Percentiles rank a stretch among this genome's conserved stretches.
These are phyloP conservation scores for Micoletzkya japonica DNA, from an alignment of 2,888 invertebrate genomes.

Conservation along the genomic window DNA sequence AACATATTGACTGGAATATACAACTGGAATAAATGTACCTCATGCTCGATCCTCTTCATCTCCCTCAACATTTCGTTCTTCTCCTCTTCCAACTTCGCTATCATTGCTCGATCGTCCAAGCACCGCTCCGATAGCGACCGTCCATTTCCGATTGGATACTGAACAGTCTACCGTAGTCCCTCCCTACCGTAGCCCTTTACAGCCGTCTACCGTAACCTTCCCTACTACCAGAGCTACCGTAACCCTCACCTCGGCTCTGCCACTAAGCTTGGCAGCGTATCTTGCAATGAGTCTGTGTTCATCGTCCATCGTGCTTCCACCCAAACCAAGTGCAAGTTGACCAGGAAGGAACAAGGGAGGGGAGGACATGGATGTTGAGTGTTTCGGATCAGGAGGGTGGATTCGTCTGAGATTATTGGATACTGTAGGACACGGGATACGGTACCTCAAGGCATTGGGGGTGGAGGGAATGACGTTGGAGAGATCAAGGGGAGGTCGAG, in stretches of 20 bases:
- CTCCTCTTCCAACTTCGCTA: conserved; percentile 63
- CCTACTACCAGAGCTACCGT: neutral
- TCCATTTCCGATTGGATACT: conserved; percentile 41
- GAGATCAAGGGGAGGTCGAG: conserved; percentile 77
- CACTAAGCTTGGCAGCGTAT: conserved; percentile 91
- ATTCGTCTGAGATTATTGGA: conserved; percentile 31
- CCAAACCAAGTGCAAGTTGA: conserved; percentile 48
- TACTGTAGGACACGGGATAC: neutral
- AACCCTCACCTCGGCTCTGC: conserved; percentile 66
- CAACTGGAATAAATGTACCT: conserved; percentile 35
- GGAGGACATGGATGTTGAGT: conserved; percentile 33
- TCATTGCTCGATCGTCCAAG: conserved; percentile 53
- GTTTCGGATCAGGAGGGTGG: conserved; percentile 30
- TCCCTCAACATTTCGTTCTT: conserved; percentile 63
- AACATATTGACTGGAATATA: no score
- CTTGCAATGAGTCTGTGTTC: conserved; percentile 82
- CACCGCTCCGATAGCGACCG: conserved; percentile 31
- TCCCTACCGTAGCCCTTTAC: no score
- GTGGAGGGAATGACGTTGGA: conserved; percentile 88
- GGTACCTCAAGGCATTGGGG: conserved; percentile 49
- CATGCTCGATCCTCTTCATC: conserved; percentile 59
- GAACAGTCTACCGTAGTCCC: neutral
- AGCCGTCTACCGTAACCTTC: neutral
- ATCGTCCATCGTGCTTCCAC: conserved; percentile 56
- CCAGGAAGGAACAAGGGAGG: conserved; percentile 54